Evolutionary conservation across 2,888 invertebrate species (phyloP), one percentile per base, ranked within the genome.

Genomic region (Prenolepis imparis): DNA sequence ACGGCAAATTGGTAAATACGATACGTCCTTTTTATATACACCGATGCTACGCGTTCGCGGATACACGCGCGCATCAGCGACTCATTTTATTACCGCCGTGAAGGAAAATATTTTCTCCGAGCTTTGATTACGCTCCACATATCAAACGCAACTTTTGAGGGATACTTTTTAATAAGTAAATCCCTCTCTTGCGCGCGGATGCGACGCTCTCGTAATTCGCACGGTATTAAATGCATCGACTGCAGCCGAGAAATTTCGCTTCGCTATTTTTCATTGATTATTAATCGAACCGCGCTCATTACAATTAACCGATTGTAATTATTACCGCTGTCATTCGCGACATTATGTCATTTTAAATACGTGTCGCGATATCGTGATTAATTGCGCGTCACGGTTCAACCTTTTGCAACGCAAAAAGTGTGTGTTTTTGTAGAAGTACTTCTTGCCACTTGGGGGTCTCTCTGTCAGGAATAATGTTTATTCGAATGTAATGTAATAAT

Each of bases 81-180:
- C 55, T 78, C 78, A 32, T 61, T 78, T 78, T 61, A 59, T 39
- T 36, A 41, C 39, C 41, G n/a, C 12, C 21, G 39, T 21, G 61
- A 39, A 8, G 61, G 28, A 83, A 61, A 84, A 72, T 59, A 59
- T 64, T 12, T 41, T 75, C 21, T 32, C 18, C 15, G 55, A 18
- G 78, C 78, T 70, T 55, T 83, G 83, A 80, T 83, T 80, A 68
- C 41, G 39, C 36, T 55, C 21, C 68, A 41, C 52, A 3, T n/a
- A n/a, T 84, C 59, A 68, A 74, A 67, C 41, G 57, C 74, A 55
- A 44, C 83, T 84, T 84, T 84, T 75, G 52, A 75, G 52, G 39
- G 36, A 48, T 9, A 84, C 84, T 63, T 83, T 52, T 84, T 83
- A 80, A 83, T 83, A 70, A 75, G 68, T 36, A n/a, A n/a, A 36